Conservation (phyloP, 2,797 vertebrate species). For the Tapera naevia region DNA sequence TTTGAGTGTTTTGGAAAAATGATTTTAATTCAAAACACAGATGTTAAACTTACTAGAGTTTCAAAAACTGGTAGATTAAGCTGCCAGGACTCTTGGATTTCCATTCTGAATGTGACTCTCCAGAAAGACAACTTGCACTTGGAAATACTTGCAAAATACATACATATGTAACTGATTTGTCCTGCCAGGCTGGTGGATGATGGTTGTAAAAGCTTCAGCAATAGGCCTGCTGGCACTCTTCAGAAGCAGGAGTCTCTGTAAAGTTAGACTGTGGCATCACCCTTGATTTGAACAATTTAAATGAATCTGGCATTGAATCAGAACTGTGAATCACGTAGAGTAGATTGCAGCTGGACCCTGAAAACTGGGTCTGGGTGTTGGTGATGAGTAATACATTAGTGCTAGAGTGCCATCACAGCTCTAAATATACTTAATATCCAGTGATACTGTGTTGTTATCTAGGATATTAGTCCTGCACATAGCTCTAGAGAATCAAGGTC, state of each 20-base stretch:
- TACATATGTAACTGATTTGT: background rate
- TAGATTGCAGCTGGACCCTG: background rate
- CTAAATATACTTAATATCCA: background rate
- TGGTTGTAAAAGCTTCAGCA: background rate
- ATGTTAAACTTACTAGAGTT: background rate
- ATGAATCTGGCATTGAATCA: background rate
- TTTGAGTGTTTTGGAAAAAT: background rate
- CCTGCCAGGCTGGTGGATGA: background rate
- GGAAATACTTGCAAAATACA: background rate
- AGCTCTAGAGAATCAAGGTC: background rate
- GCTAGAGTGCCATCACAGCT: background rate
- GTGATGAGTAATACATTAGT: background rate
- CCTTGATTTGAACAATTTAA: background rate
- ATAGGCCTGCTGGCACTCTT: background rate
- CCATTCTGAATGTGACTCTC: background rate
- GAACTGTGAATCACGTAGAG: fast-evolving
- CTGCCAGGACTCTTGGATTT: background rate
- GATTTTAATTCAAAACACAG: background rate
- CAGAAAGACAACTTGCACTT: background rate
- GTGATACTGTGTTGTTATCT: fast-evolving
- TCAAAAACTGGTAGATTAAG: background rate
- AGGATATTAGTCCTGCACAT: background rate
- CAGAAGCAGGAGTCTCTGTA: background rate
- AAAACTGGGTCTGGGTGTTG: background rate
- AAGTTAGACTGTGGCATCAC: background rate